phyloP scores from a whole-genome alignment of 2,888 invertebrate species.

The Synergus itoensis region DNA sequence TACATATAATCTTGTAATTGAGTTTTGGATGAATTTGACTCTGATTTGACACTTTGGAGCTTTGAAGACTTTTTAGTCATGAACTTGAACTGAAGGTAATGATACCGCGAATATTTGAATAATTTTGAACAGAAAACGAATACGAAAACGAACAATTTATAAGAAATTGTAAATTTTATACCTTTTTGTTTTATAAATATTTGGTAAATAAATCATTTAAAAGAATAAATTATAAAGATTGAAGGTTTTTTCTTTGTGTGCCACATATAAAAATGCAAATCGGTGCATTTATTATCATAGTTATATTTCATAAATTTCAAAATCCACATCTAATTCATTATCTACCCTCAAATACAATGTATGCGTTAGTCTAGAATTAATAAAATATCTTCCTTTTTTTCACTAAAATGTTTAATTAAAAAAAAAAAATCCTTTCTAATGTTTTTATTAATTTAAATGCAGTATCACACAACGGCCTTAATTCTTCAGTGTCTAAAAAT shows the following conservation, averaged over 20 bases:
- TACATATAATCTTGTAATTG: background rate
- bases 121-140: background rate
- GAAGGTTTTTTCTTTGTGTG: background rate
- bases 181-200: too few species aligned
- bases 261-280: background rate
- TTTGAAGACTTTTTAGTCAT: background rate
- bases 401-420: conserved; percentile 44
- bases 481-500: conserved; percentile 37
- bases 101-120: background rate
- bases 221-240: background rate
- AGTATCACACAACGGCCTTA: conserved; percentile 47
- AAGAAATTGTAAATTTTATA: too few species aligned
- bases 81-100: background rate
- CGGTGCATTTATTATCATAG: conserved; percentile 55
- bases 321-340: conserved; percentile 74
- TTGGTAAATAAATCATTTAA: too few species aligned
- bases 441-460: conserved; percentile 68
- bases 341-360: conserved; percentile 72
- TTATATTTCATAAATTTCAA: conserved; percentile 64
- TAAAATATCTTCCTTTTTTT: conserved; percentile 68
- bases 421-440: conserved; percentile 23
- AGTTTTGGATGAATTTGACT: background rate
- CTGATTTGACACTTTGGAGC: background rate
- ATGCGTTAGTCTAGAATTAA: conserved; percentile 71
- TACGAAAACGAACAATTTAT: too few species aligned